These are phyloP conservation scores for Notoglanidium macrostoma DNA, from an alignment of 2,797 vertebrate genomes.

Conservation along the genomic window DNA sequence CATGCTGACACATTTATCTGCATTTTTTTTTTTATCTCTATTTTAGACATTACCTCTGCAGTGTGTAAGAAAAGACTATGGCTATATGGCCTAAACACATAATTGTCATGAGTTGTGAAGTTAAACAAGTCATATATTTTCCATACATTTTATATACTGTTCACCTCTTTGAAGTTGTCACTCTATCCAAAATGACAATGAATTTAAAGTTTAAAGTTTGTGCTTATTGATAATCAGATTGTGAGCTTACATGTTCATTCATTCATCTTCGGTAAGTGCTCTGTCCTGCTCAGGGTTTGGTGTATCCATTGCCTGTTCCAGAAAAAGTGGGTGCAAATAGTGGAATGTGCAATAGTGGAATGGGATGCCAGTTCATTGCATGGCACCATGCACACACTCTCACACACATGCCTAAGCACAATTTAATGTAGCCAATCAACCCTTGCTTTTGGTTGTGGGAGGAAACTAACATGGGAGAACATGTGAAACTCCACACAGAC, in stretches of 20 bases:
- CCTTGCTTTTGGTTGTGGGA: too few relatives aligned
- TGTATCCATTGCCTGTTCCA: neutral
- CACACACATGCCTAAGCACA: neutral
- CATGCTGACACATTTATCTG: neutral
- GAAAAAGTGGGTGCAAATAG: too few relatives aligned
- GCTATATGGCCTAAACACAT: neutral
- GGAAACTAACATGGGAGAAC: too few relatives aligned
- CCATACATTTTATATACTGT: neutral
- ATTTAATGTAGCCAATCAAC: too few relatives aligned
- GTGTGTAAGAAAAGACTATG: neutral
- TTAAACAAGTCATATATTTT: neutral
- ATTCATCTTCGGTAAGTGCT: neutral
- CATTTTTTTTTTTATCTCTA: neutral
- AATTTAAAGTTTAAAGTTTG: neutral
- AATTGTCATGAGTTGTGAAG: neutral
- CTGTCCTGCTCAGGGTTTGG: neutral
- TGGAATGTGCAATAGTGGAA: too few relatives aligned
- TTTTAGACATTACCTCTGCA: neutral
- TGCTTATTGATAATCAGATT: neutral
- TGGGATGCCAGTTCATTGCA: too few relatives aligned
- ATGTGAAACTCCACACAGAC: too few relatives aligned
- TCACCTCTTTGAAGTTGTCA: neutral
- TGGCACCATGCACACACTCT: neutral
- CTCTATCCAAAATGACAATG: neutral
- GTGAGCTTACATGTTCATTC: neutral